phyloP scores from a whole-genome alignment of 2,113 vertebrate species.

The Falcunculus frontatus region DNA sequence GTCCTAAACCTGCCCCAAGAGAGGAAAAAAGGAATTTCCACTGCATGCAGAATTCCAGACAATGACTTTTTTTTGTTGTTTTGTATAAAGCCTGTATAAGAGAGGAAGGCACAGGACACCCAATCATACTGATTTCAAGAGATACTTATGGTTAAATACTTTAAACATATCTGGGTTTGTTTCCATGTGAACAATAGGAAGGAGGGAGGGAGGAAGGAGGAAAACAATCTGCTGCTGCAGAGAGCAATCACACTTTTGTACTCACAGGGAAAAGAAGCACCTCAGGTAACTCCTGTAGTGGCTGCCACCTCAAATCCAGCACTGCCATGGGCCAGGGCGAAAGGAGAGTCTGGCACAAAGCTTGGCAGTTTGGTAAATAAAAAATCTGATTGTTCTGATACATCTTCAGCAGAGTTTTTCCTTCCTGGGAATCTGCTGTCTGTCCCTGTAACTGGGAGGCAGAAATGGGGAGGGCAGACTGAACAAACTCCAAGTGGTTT shows the following conservation, averaged over 20 bases:
- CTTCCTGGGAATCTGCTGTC: background rate
- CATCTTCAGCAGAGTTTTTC: background rate
- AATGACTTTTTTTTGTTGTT: too few species aligned
- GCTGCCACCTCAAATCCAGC: background rate
- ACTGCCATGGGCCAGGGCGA: too few species aligned
- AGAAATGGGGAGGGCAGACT: background rate
- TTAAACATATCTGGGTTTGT: background rate
- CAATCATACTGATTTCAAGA: background rate
- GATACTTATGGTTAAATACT: background rate
- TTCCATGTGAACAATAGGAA: background rate
- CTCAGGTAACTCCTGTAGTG: background rate
- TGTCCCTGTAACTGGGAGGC: background rate
- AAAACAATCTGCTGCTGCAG: background rate
- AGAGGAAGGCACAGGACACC: background rate
- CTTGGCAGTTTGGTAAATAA: background rate
- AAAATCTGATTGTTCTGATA: background rate
- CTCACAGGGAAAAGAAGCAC: background rate
- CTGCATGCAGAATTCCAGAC: background rate
- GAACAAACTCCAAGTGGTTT: background rate
- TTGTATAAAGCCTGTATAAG: background rate
- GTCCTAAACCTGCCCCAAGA: background rate
- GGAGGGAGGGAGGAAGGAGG: background rate
- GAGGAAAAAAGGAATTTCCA: background rate
- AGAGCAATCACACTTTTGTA: background rate
- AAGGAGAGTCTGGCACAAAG: background rate